Base-by-base conservation (phyloP, 2,113 vertebrate species). In the Amphilophus citrinellus region DNA sequence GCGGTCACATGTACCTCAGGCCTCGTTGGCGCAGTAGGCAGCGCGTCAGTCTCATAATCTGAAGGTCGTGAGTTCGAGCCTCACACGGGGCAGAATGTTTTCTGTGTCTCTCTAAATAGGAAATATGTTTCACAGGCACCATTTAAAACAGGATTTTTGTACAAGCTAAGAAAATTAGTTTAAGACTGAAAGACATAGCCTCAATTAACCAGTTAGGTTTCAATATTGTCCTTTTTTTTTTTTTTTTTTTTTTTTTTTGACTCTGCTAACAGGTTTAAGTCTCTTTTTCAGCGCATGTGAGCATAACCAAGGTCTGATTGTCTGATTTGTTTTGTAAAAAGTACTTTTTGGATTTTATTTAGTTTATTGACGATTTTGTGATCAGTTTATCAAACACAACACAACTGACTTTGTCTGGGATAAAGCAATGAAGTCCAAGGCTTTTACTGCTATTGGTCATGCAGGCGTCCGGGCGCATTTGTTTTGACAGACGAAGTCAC, bases 11-110 rank as follows among this genome's bases (percentile, higher is more conserved):
- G 0, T 1, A 0, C 3, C 0, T 0, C 73, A 61, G 59, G 93
- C 88, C 92, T 93, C 90, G 88, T 94, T 93, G 90, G 91, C 91
- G 91, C 93, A 93, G 91, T 91, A 90, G 89, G 93, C 93, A 93
- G 92, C 92, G 92, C 92, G 92, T 93, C 93, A 94, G 92, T 94
- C 93, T 94, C 93, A 94, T 94, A 94, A 94, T 94, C 93, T 94
- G 93, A 94, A 94, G 94, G 94, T 94, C 91, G 94, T 94, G 94
- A 94, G 92, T 94, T 94, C 93, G 91, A 94, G 91, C 94, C 94
- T 94, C 94, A 94, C 92, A 94, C 91, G 92, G 92, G 92, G 94
- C 93, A 93, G 0, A 0, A 0, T 57, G 0, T 88, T 92, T 89
- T 90, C 5, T 78, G 2, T 44, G 3, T 27, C n/a, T 10, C 6